A percentile compares a stretch with the other conserved stretches of the same genome.
Evolutionary conservation across 1,140 invertebrate genomes (phyloP).

Genomic region (Brachystomella parvula): DNA sequence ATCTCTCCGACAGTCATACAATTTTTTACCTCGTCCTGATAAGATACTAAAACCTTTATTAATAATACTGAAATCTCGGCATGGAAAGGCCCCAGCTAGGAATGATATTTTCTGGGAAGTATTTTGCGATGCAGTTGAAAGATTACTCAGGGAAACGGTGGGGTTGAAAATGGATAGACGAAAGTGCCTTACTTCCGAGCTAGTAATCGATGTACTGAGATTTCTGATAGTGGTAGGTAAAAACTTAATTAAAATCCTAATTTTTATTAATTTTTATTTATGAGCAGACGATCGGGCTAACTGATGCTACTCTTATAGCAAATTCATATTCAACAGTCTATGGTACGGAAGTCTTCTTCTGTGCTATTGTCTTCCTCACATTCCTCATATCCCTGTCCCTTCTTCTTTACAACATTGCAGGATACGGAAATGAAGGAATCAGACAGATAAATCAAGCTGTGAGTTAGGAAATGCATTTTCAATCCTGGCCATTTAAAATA

Average conservation of each 20-base stretch:
- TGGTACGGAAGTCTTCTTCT: not conserved
- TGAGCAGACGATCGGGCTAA: not conserved
- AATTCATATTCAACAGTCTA: not conserved
- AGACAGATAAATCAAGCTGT: not conserved
- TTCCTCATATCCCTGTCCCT: not conserved
- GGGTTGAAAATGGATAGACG: no score
- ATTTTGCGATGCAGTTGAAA: no score
- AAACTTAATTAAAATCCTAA: not conserved
- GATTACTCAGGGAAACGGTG: no score
- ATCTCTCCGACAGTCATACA: no score
- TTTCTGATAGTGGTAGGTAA: not conserved
- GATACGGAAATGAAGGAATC: not conserved
- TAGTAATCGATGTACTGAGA: not conserved
- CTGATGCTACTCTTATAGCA: not conserved
- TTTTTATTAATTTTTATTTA: not conserved
- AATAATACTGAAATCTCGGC: no score
- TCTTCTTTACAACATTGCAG: not conserved
- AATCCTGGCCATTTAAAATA: not conserved
- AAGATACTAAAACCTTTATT: no score
- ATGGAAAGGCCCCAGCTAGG: no score
- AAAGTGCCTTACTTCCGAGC: no score
- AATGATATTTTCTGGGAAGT: no score
- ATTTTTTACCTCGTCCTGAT: no score
- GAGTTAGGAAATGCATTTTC: not conserved
- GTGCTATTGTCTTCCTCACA: not conserved